phyloP scores from a whole-genome alignment of 2,888 invertebrate genomes.

The Cosmopolites sordidus region DNA sequence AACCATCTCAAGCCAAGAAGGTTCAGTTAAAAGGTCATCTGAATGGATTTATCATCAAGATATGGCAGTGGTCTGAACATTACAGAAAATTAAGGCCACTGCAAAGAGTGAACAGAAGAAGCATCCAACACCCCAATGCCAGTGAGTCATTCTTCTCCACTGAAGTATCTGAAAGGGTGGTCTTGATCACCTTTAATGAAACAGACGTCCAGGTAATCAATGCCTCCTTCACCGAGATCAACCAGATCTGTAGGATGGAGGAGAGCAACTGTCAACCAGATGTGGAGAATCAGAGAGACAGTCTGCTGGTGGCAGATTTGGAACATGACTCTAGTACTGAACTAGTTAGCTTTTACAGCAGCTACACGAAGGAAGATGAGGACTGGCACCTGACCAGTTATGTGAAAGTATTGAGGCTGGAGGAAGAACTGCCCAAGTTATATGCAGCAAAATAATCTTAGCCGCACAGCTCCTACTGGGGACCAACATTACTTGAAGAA shows the following conservation, averaged over 20 bases:
- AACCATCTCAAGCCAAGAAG: constrained; percentile 45
- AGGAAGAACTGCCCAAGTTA: constrained; percentile 68
- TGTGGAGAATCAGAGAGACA: constrained; percentile 66
- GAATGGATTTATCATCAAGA: constrained; percentile 74
- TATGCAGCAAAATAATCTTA: constrained; percentile 52
- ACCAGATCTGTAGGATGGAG: constrained; percentile 63
- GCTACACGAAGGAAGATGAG: constrained; percentile 52
- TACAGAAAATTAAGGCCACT: constrained; percentile 28
- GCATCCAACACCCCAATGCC: constrained; percentile 15
- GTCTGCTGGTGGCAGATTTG: constrained; percentile 68
- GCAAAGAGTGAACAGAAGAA: constrained; percentile 30
- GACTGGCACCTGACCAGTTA: constrained; percentile 63
- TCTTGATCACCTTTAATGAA: constrained; percentile 74
- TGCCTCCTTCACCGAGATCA: constrained; percentile 72
- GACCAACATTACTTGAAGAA: too few relatives aligned
- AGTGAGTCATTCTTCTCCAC: constrained; percentile 36
- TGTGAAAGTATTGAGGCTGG: constrained; percentile 65
- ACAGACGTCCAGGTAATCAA: constrained; percentile 69
- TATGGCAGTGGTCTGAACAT: constrained; percentile 70
- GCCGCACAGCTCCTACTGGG: neutral
- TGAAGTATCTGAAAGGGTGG: constrained; percentile 57
- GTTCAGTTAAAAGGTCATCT: constrained; percentile 52
- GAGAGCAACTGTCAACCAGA: constrained; percentile 65
- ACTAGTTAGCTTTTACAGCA: constrained; percentile 70
- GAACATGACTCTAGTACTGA: constrained; percentile 74